Conservation (phyloP, 1,140 invertebrate genomes). For the Procambarus virginalis region DNA sequence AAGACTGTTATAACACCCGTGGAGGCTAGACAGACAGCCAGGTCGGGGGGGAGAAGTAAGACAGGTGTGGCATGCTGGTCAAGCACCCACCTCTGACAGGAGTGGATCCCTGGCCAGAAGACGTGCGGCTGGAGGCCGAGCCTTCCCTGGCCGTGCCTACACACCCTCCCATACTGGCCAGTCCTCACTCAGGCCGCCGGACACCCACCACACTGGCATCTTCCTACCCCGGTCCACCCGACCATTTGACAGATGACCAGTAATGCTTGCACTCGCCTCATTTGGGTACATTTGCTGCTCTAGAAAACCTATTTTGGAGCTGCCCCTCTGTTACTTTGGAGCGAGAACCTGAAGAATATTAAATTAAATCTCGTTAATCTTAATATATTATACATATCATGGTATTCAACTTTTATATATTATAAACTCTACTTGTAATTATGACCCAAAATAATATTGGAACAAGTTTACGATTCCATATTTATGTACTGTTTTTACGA, state of each 20-base stretch:
- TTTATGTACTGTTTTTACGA: no score
- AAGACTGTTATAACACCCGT: no score
- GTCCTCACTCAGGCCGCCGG: slow-evolving; percentile 10
- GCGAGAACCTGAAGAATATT: not conserved
- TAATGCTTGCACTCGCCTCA: not conserved
- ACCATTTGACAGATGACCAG: slow-evolving; percentile 35
- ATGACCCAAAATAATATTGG: not conserved
- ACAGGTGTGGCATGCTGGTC: no score
- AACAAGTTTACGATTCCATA: not conserved
- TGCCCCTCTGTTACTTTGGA: not conserved
- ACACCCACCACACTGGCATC: slow-evolving; percentile 7
- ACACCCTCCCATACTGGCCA: slow-evolving; percentile 45
- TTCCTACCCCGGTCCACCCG: not conserved
- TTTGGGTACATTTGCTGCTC: not conserved
- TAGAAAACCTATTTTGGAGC: not conserved
- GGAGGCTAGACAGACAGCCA: no score
- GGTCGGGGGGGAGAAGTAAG: no score
- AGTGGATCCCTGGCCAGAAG: slow-evolving; percentile 20
- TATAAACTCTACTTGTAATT: not conserved
- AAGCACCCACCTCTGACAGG: not conserved
- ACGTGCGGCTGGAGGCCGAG: slow-evolving; percentile 36
- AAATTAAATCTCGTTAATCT: not conserved
- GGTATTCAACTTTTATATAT: not conserved
- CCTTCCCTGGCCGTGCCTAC: slow-evolving; percentile 49
- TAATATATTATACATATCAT: not conserved